phyloP scores from a whole-genome alignment of 35 echinoderm and acorn worm genomes.

The Amphiura filiformis region DNA sequence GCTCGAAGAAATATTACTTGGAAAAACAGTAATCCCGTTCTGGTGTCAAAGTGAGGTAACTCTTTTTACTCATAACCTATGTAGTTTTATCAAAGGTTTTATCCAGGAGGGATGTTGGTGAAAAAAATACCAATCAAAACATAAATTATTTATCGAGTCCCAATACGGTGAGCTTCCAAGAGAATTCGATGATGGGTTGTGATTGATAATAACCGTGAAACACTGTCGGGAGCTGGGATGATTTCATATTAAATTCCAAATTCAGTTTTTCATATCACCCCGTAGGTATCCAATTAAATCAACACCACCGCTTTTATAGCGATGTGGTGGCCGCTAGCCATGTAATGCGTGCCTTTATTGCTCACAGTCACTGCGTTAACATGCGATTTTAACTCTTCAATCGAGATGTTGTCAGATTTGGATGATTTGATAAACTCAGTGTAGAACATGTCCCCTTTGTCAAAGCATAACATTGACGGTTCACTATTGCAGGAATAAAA shows the following conservation, averaged over 20 bases:
- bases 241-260: constrained; percentile 3
- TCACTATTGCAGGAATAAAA: not conserved
- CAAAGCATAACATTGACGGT: not conserved
- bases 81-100: not conserved
- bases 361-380: not conserved
- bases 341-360: not conserved
- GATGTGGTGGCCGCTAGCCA: not conserved
- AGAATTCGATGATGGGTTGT: not conserved
- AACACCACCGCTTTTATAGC: constrained; percentile 1
- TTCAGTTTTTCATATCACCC: not conserved
- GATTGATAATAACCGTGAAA: not conserved
- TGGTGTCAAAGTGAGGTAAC: not conserved
- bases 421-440: not conserved
- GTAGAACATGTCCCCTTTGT: not conserved
- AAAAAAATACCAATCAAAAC: not conserved
- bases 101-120: not conserved
- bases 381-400: not conserved
- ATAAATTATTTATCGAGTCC: not conserved
- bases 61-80: not conserved
- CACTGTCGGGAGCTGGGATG: not conserved
- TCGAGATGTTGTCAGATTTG: not conserved
- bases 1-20: not conserved
- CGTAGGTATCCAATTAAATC: not conserved
- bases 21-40: not conserved
- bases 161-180: not conserved